These are phyloP conservation scores for Cisticola juncidis DNA, from an alignment of 2,113 vertebrate species.

Conservation along the genomic window DNA sequence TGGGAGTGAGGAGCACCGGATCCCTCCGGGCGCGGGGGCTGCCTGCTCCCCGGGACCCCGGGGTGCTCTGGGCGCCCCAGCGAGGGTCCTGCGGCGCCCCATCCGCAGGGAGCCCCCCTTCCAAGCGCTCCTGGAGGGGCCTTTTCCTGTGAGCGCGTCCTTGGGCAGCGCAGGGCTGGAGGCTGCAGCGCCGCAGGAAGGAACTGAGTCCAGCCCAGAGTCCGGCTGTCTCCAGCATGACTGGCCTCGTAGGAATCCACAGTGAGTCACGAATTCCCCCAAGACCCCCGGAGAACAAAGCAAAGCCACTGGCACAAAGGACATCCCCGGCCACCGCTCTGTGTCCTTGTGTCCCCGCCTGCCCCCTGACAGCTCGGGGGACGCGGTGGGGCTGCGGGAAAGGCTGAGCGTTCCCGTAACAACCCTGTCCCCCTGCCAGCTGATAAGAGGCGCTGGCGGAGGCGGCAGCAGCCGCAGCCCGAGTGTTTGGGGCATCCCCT, in stretches of 20 bases:
- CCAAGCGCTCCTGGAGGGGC: background rate
- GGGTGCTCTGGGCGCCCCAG: background rate
- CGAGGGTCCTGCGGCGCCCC: background rate
- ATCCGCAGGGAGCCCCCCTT: fast-evolving
- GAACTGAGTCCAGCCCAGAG: constrained; percentile 33
- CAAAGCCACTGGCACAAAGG: background rate
- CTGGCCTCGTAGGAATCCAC: background rate
- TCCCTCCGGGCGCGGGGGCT: fast-evolving
- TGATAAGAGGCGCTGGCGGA: background rate
- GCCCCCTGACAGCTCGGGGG: background rate
- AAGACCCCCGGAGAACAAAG: constrained; percentile 14
- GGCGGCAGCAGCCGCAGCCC: fast-evolving
- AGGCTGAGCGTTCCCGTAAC: background rate
- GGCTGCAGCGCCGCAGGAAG: constrained; percentile 12
- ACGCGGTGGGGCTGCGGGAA: background rate
- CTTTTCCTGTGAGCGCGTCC: background rate
- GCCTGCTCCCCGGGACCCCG: background rate
- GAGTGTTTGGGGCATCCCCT: background rate
- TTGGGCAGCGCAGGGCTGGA: background rate
- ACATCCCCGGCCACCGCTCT: background rate
- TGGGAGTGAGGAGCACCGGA: background rate
- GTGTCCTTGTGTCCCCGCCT: background rate
- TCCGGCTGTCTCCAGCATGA: background rate
- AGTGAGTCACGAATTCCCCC: constrained; percentile 27
- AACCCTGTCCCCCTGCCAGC: background rate